Percentiles rank a stretch among this genome's conserved stretches.
These are phyloP conservation scores for Psococerastis gibbosa DNA, from an alignment of 2,888 invertebrate genomes.

Conservation along the genomic window DNA sequence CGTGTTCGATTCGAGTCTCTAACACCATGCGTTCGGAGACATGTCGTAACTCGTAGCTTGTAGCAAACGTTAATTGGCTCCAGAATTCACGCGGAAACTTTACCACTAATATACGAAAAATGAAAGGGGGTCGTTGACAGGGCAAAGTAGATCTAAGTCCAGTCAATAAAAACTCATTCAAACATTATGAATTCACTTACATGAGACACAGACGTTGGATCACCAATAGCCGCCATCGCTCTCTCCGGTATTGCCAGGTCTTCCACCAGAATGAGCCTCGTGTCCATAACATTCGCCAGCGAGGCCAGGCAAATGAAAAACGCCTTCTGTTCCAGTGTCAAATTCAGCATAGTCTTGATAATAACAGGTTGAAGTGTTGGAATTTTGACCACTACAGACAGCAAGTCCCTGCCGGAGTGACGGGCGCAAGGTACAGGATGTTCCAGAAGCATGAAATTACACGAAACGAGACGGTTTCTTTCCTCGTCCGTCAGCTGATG, in stretches of 20 bases:
- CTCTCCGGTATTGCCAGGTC: not conserved
- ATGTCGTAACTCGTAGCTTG: no score
- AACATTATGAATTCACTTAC: no score
- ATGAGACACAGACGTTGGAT: constrained; percentile 4
- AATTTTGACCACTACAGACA: not conserved
- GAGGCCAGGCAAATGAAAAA: constrained; percentile 6
- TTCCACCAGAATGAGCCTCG: not conserved
- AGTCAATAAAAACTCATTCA: no score
- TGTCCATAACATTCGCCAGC: not conserved
- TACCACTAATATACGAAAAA: no score
- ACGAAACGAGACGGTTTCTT: not conserved
- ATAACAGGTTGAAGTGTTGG: not conserved
- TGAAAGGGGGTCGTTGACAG: no score
- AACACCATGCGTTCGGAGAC: no score
- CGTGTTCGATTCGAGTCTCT: no score
- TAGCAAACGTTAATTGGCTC: no score
- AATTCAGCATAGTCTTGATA: not conserved
- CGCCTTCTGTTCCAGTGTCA: not conserved
- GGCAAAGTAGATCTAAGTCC: no score
- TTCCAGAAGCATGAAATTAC: constrained; percentile 1
- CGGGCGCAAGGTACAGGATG: constrained; percentile 3
- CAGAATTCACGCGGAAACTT: no score
- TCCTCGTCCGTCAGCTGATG: not conserved
- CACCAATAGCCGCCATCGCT: not conserved
- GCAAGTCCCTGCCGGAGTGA: not conserved